Conservation (phyloP, 2,888 invertebrate genomes). For the Macaria notata region DNA sequence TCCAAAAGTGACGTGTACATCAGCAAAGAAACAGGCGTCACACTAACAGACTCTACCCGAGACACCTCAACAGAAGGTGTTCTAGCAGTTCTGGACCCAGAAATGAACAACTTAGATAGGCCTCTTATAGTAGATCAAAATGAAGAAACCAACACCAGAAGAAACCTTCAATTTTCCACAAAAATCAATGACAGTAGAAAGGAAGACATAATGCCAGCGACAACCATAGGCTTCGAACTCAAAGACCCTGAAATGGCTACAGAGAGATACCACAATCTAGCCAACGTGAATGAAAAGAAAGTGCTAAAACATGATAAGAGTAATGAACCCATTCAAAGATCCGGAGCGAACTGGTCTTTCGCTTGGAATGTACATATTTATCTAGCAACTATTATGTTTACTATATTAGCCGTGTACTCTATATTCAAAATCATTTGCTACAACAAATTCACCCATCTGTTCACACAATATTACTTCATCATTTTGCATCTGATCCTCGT, state of each 20-base stretch:
- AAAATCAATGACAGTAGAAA: slow-evolving; percentile 67
- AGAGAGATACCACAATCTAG: slow-evolving; percentile 81
- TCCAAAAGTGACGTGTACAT: slow-evolving; percentile 69
- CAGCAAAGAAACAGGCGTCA: slow-evolving; percentile 73
- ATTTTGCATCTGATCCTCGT: slow-evolving; percentile 92
- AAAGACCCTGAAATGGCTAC: slow-evolving; percentile 79
- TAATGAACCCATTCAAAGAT: slow-evolving; percentile 66
- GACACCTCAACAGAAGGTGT: slow-evolving; percentile 77
- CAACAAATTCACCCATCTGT: slow-evolving; percentile 92
- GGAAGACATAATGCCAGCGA: slow-evolving; percentile 69
- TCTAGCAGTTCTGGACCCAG: slow-evolving; percentile 74
- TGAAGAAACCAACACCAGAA: slow-evolving; percentile 77
- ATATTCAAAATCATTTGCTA: slow-evolving; percentile 93
- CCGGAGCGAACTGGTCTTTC: slow-evolving; percentile 87
- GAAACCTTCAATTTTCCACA: slow-evolving; percentile 76
- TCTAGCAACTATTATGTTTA: slow-evolving; percentile 91
- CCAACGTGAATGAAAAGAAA: slow-evolving; percentile 82
- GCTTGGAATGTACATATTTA: slow-evolving; percentile 97
- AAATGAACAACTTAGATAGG: slow-evolving; percentile 79
- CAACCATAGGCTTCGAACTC: slow-evolving; percentile 72
- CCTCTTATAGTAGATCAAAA: slow-evolving; percentile 70
- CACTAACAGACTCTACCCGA: slow-evolving; percentile 65
- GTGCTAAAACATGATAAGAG: slow-evolving; percentile 69
- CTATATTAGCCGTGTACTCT: slow-evolving; percentile 91
- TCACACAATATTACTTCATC: slow-evolving; percentile 94